Evolutionary conservation across 2,888 invertebrate species (phyloP).

Genomic region (Xestobium rufovillosum): DNA sequence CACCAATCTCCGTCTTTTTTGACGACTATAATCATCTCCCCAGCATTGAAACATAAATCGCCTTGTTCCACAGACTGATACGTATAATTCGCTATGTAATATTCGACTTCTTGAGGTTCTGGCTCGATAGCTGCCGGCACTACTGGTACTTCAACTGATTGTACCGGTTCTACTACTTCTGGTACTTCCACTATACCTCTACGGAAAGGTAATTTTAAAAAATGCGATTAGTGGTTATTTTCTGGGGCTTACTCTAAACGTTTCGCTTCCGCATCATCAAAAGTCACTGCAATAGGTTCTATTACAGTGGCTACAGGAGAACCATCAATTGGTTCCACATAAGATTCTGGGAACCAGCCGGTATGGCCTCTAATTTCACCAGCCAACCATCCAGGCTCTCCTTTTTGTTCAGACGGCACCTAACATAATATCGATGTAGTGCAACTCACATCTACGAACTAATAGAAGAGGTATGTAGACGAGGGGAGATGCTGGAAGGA

Average conservation of each 20-base stretch:
- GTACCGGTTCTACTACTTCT: constrained; percentile 30
- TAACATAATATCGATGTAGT: constrained; percentile 30
- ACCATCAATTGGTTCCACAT: constrained; percentile 69
- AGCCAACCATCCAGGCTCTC: constrained; percentile 96
- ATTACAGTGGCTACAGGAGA: constrained; percentile 38
- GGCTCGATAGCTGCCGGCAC: constrained; percentile 28
- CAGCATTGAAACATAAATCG: constrained; percentile 80
- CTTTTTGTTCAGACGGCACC: constrained; percentile 70
- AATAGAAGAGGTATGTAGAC: too few relatives aligned
- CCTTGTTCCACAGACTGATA: constrained; percentile 85
- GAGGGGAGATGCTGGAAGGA: too few relatives aligned
- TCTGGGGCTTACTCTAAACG: constrained; percentile 47
- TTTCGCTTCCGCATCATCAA: constrained; percentile 31
- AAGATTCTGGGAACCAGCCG: constrained; percentile 96
- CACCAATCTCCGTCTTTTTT: constrained; percentile 97
- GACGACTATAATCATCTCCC: constrained; percentile 80
- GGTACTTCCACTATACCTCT: constrained; percentile 71
- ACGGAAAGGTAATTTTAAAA: constrained; percentile 23
- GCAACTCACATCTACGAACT: constrained; percentile 7
- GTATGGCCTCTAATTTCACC: constrained; percentile 85
- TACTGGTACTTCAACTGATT: constrained; percentile 21
- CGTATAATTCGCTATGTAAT: constrained; percentile 83
- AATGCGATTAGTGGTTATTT: constrained; percentile 24
- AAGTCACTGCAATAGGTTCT: constrained; percentile 32
- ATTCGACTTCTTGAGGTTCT: constrained; percentile 50